Conservation (phyloP, 2,797 vertebrate genomes). For the Chaenodraco wilsoni region DNA sequence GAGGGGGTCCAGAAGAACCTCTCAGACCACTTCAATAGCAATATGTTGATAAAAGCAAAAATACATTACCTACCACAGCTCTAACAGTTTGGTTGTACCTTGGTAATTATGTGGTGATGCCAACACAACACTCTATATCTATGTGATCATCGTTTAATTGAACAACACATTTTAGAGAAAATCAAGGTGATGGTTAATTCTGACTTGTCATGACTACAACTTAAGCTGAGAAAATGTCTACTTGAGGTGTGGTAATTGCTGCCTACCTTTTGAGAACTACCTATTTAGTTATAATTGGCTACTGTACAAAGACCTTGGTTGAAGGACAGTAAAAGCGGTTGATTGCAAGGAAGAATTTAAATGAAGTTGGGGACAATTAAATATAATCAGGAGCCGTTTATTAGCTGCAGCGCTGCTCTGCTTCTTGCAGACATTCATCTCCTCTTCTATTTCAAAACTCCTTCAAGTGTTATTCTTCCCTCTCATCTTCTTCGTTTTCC, state of each 20-base stretch:
- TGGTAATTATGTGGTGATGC: neutral
- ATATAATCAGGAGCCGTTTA: conserved; percentile 33
- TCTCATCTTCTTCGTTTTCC: conserved; percentile 13
- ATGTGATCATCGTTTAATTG: conserved; percentile 1
- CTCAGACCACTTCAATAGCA: no score
- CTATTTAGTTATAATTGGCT: neutral
- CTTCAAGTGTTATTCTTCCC: conserved; percentile 22
- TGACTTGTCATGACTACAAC: neutral
- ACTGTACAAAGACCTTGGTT: neutral
- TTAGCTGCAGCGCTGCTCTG: conserved; percentile 7
- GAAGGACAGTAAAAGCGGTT: conserved; percentile 5
- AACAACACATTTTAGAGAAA: conserved; percentile 6
- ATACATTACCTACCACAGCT: no score
- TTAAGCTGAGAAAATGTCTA: neutral
- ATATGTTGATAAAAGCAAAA: no score
- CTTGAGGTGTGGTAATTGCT: conserved; percentile 5
- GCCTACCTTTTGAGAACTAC: neutral
- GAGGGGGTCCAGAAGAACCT: no score
- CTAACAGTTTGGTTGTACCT: neutral
- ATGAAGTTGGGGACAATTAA: conserved; percentile 24
- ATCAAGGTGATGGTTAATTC: conserved; percentile 7
- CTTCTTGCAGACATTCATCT: conserved; percentile 12
- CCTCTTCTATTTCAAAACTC: conserved; percentile 5
- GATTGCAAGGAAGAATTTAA: conserved; percentile 19
- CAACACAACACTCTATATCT: neutral